Evolutionary conservation across 2,888 invertebrate genomes (phyloP).

Genomic region (Nasonovia ribisnigri): DNA sequence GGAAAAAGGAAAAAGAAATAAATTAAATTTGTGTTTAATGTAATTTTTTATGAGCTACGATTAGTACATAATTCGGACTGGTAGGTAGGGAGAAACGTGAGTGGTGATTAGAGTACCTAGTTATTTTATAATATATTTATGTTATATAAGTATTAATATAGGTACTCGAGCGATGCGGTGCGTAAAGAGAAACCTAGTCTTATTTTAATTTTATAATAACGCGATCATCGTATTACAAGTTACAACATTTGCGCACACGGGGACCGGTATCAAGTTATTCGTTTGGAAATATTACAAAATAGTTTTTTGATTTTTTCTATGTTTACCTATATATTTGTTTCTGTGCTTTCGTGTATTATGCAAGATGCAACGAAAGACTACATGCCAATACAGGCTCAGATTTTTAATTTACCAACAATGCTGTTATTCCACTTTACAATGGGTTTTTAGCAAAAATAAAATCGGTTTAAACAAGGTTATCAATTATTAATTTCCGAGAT

Average conservation of each 20-base stretch:
- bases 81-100: not conserved
- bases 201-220: conserved; percentile 10
- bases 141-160: not conserved
- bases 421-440: not conserved
- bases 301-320: not conserved
- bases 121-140: not conserved
- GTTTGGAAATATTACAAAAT: not conserved
- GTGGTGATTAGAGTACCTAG: not conserved
- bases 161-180: not conserved
- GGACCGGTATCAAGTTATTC: not conserved
- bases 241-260: not conserved
- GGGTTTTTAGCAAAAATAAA: not conserved
- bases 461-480: not conserved
- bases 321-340: not conserved
- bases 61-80: not conserved
- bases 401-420: not conserved
- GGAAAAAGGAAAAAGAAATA: not conserved
- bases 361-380: not conserved
- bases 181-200: conserved; percentile 29
- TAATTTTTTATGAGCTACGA: not conserved
- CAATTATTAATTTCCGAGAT: not conserved
- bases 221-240: conserved; percentile 14
- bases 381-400: not conserved
- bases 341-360: not conserved
- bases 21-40: not conserved